Evolutionary conservation across 1,140 invertebrate genomes (phyloP).

Genomic region (Episyrphus balteatus): DNA sequence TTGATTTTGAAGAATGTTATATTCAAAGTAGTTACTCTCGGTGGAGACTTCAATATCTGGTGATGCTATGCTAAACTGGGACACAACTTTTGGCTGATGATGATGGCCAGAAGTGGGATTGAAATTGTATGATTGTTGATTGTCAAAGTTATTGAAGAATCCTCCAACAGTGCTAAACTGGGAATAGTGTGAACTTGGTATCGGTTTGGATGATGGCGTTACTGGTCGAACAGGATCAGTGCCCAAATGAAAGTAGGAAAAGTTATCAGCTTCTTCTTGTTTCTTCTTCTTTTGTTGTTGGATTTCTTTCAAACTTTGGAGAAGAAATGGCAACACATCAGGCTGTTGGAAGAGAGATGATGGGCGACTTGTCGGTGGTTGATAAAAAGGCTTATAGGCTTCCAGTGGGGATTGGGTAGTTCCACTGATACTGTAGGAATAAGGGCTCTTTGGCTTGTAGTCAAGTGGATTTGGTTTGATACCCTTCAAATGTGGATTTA

Average conservation of each 20-base stretch:
- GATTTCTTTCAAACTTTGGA: conserved; percentile 23
- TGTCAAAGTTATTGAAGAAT: conserved; percentile 41
- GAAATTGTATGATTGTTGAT: conserved; percentile 12
- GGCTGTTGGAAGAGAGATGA: conserved; percentile 8
- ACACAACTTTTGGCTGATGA: conserved; percentile 19
- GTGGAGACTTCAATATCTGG: conserved; percentile 14
- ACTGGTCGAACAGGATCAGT: conserved; percentile 12
- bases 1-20: conserved; percentile 30
- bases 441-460: conserved; percentile 3
- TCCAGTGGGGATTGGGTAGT: conserved; percentile 11
- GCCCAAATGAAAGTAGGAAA: conserved; percentile 32
- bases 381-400: conserved; percentile 27
- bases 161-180: conserved; percentile 41
- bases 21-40: conserved; percentile 32
- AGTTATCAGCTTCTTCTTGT: conserved; percentile 24
- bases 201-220: conserved; percentile 8
- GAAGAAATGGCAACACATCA: conserved; percentile 24
- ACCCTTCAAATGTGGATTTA: conserved; percentile 19
- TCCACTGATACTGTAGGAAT: conserved; percentile 16
- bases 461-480: conserved; percentile 12
- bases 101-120: conserved; percentile 3
- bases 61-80: conserved; percentile 23
- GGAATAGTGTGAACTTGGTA: conserved; percentile 36
- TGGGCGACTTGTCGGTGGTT: conserved; percentile 10
- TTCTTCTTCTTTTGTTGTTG: conserved; percentile 24